phyloP scores from a whole-genome alignment of 1,140 invertebrate species.

The Cryptotermes secundus region DNA sequence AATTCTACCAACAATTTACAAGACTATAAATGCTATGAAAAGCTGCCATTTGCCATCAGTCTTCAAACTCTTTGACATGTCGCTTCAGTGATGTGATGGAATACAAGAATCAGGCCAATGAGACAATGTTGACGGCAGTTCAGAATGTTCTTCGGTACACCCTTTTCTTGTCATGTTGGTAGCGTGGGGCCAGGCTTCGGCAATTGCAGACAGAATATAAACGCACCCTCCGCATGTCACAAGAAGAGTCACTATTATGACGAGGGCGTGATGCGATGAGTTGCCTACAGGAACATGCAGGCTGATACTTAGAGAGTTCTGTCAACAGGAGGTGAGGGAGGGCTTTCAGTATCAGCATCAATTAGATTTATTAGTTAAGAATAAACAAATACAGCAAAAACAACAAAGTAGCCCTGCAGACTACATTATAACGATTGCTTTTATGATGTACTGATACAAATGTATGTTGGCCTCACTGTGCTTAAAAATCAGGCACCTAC shows the following conservation, averaged over 20 bases:
- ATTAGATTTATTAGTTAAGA: too few relatives aligned
- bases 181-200: neutral
- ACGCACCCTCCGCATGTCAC: neutral
- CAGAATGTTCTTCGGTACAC: neutral
- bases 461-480: too few relatives aligned
- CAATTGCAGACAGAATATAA: neutral
- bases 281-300: neutral
- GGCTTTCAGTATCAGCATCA: too few relatives aligned
- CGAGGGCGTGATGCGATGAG: slow-evolving; percentile 41
- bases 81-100: too few relatives aligned
- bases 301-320: neutral
- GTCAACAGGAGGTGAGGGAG: neutral
- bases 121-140: neutral
- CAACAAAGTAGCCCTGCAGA: too few relatives aligned
- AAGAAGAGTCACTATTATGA: slow-evolving; percentile 17
- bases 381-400: too few relatives aligned
- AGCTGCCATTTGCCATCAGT: neutral
- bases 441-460: too few relatives aligned
- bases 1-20: neutral
- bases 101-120: neutral
- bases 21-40: neutral
- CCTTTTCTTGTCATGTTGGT: neutral
- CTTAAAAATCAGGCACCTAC: too few relatives aligned
- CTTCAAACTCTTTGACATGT: too few relatives aligned
- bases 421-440: too few relatives aligned